phyloP scores from a whole-genome alignment of 1,140 invertebrate genomes.

The Prorops nasuta region DNA sequence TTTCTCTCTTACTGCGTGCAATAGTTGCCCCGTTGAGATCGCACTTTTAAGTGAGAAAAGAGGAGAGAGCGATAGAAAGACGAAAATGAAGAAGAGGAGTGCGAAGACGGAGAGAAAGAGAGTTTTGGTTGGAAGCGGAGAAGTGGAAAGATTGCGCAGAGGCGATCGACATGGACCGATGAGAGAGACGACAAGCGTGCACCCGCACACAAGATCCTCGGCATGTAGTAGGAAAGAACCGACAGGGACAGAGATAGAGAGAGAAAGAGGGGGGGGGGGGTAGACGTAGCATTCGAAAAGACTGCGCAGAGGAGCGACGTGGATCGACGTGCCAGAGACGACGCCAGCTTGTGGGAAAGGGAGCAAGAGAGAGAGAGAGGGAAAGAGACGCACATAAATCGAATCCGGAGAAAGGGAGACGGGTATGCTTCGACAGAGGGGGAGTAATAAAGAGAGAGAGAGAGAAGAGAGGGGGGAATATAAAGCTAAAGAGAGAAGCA shows the following conservation, averaged over 20 bases:
- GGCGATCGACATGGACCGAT: too few species aligned
- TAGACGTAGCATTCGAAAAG: constrained; percentile 1
- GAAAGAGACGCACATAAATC: too few species aligned
- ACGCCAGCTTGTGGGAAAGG: too few species aligned
- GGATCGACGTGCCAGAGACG: too few species aligned
- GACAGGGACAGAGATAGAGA: background rate
- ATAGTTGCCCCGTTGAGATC: too few species aligned
- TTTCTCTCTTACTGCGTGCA: too few species aligned
- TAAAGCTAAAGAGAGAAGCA: too few species aligned
- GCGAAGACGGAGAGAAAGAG: background rate
- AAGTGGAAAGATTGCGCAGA: background rate
- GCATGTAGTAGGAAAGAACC: background rate
- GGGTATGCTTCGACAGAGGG: constrained; percentile 3
- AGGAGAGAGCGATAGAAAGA: constrained; percentile 4
- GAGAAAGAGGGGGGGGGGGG: background rate
- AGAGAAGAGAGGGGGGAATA: constrained; percentile 10
- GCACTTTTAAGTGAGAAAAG: constrained; percentile 6
- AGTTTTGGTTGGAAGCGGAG: background rate
- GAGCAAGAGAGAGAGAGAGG: constrained; percentile 9
- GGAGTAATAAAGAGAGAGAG: constrained; percentile 13
- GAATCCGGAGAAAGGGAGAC: too few species aligned
- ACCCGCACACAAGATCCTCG: too few species aligned
- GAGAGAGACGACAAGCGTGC: too few species aligned
- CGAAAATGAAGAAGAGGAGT: background rate
- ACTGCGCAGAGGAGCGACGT: too few species aligned